Evolutionary conservation across 2,113 vertebrate species (phyloP), one percentile per base, ranked within the genome.

Genomic region (Donacobius atricapilla): DNA sequence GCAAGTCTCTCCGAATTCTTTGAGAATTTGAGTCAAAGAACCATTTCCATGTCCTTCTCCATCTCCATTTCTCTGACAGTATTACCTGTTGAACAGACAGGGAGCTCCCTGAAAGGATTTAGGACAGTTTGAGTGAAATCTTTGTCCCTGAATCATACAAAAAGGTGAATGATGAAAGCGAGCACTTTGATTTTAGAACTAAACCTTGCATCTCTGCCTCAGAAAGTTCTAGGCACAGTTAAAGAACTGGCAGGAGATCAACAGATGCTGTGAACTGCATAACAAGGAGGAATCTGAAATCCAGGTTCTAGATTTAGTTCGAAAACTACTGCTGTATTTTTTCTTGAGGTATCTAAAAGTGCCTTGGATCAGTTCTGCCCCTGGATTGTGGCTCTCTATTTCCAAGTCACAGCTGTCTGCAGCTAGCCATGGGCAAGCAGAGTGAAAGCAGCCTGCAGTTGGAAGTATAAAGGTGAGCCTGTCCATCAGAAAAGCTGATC

Each of bases 261-360:
- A 30, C 30, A 70, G 31, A 30, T 40, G n/a, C 57, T 3, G 1
- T 22, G 28, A 2, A 0, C 6, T 70, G 56, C 15, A 31, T 25
- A 23, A 12, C 3, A 2, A 45, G 25, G 37, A 87, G n/a, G 24
- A 83, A 39, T 28, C 19, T 48, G 81, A 68, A 58, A 83, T 31
- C 5, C 35, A 61, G 75, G 11, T 12, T 16, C 37, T 51, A 64
- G 64, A 45, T 19, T 84, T 22, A 17, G 27, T 35, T 48, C 63
- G 81, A 42, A 40, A 90, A 50, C 9, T 9, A 13, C 5, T 18
- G 22, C 13, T 51, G 24, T 10, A 3, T 30, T 86, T 61, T 68
- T 22, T 35, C 27, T 28, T 50, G 48, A 54, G 58, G 22, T 27
- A 39, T 54, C 30, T 63, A 7, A 65, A 87, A 37, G n/a, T 50